Conservation (phyloP, 2,888 invertebrate genomes). For the Ischnus inquisitorius region DNA sequence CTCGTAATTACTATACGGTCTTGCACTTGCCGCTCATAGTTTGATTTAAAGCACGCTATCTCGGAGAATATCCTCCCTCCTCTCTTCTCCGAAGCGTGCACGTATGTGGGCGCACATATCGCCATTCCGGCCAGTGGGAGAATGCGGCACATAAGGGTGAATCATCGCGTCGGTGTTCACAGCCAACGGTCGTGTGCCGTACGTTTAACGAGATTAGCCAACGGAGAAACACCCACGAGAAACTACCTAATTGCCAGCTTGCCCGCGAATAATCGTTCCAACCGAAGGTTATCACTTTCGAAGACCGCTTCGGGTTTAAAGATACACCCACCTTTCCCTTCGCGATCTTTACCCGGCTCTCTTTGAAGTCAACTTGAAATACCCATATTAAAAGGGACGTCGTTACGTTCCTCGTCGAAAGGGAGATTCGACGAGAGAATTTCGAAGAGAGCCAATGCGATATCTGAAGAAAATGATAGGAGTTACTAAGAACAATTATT, state of each 20-base stretch:
- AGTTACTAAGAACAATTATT: no score
- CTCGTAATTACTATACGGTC: conserved; percentile 49
- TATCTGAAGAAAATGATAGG: no score
- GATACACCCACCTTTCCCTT: conserved; percentile 5
- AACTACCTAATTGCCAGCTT: conserved; percentile 60
- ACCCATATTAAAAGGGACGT: background rate
- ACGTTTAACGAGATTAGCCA: conserved; percentile 63
- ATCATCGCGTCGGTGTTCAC: conserved; percentile 38
- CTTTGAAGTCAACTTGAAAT: background rate
- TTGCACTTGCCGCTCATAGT: conserved; percentile 57
- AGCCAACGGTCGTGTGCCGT: conserved; percentile 21
- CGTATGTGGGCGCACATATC: conserved; percentile 6
- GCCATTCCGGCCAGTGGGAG: background rate
- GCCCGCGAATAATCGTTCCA: conserved; percentile 56
- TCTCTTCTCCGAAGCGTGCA: background rate
- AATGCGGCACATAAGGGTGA: conserved; percentile 32
- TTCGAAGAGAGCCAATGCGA: no score
- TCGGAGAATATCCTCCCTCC: conserved; percentile 14
- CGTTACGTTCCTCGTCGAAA: background rate
- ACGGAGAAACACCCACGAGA: conserved; percentile 47
- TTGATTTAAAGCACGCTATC: conserved; percentile 59
- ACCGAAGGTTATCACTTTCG: conserved; percentile 50
- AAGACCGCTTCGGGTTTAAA: conserved; percentile 41
- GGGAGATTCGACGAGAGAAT: no score
- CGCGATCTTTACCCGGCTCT: background rate